Percentiles rank a stretch among this genome's conserved stretches.
phyloP scores from a whole-genome alignment of 2,113 vertebrate species.

The Uria lomvia region DNA sequence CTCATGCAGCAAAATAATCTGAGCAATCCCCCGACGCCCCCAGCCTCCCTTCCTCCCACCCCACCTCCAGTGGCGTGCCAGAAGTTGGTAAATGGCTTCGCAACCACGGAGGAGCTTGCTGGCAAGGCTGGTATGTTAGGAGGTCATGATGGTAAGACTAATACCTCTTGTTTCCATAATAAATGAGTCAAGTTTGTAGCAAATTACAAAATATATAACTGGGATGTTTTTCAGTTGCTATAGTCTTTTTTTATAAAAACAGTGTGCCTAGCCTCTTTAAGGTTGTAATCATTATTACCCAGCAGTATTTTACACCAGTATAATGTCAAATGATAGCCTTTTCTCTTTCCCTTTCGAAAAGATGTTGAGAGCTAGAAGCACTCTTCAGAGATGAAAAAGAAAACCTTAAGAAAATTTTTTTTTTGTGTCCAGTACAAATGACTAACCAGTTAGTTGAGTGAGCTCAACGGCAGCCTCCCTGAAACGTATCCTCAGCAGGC shows the following conservation, averaged over 20 bases:
- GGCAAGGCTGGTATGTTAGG: conserved; percentile 85
- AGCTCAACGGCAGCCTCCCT: background rate
- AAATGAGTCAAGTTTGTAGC: background rate
- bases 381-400: background rate
- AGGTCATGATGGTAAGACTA: conserved; percentile 78
- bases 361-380: background rate
- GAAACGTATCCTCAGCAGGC: background rate
- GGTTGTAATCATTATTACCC: background rate
- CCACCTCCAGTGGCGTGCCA: conserved; percentile 89
- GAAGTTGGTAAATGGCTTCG: conserved; percentile 94
- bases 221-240: background rate
- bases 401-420: background rate
- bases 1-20: conserved; percentile 91
- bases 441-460: background rate
- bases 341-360: background rate
- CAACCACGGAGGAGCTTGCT: conserved; percentile 88
- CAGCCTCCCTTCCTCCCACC: conserved; percentile 95
- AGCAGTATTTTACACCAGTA: background rate
- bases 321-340: background rate
- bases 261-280: background rate
- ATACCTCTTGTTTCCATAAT: fast-evolving
- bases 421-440: background rate
- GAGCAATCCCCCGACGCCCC: conserved; percentile 96
- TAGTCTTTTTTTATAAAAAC: background rate
- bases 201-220: background rate